Conservation (phyloP, 2,797 vertebrate genomes). For the Odontamblyopus lacepedii region DNA sequence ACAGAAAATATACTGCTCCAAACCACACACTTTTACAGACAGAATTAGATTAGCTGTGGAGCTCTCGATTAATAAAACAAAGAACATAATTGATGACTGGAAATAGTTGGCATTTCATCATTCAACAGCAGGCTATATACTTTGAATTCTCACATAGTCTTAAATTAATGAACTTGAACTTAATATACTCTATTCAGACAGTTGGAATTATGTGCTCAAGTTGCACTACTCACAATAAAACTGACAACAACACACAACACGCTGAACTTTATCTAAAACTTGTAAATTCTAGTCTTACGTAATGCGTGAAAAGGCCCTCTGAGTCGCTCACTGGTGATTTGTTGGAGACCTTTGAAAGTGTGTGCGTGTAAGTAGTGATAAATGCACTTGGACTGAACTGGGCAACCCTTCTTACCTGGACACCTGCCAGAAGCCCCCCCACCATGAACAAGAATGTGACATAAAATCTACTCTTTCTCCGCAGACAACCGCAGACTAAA, state of each 20-base stretch:
- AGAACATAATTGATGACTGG: too few relatives aligned
- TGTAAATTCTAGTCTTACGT: conserved; percentile 26
- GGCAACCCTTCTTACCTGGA: conserved; percentile 35
- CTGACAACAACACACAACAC: not conserved
- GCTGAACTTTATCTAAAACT: conserved; percentile 5
- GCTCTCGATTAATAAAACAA: not conserved
- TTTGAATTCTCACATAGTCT: not conserved
- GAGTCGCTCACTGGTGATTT: not conserved
- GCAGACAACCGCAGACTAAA: conserved; percentile 21
- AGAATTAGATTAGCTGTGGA: not conserved
- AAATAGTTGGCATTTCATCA: not conserved
- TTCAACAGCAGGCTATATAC: not conserved
- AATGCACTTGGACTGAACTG: conserved; percentile 43
- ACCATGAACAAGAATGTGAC: conserved; percentile 51
- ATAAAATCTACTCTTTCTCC: conserved; percentile 44
- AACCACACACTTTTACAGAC: not conserved
- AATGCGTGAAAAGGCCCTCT: conserved; percentile 19
- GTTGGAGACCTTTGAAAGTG: not conserved
- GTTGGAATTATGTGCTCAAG: not conserved
- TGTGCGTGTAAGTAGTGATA: not conserved
- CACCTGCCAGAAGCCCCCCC: conserved; percentile 43
- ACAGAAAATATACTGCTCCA: not conserved
- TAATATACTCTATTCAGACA: too few relatives aligned
- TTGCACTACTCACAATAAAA: not conserved
- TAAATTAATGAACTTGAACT: too few relatives aligned